Conservation (phyloP, 2,113 vertebrate species). For the Willisornis vidua region DNA sequence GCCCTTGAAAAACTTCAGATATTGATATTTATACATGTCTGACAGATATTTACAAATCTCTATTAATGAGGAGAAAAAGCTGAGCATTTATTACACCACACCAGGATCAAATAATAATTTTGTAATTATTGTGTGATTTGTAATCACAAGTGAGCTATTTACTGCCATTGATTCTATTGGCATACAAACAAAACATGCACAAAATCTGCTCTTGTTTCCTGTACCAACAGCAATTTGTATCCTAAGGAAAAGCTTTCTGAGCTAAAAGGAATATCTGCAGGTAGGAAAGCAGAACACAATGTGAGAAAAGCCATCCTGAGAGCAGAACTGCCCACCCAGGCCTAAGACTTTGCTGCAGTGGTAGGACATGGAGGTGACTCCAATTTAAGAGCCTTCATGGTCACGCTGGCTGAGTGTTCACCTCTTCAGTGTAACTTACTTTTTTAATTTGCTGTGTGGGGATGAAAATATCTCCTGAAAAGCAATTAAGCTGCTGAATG, state of each 20-base stretch:
- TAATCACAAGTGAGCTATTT: conserved; percentile 1
- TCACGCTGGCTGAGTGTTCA: background rate
- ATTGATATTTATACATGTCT: background rate
- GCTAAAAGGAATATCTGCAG: background rate
- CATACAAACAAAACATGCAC: background rate
- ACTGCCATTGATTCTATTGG: background rate
- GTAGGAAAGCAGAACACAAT: background rate
- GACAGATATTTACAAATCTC: background rate
- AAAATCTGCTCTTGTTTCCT: background rate
- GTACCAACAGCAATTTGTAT: background rate
- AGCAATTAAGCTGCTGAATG: background rate
- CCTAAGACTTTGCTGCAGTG: background rate
- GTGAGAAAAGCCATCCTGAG: background rate
- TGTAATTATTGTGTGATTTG: background rate
- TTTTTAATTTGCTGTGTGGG: background rate
- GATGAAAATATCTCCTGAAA: conserved; percentile 3
- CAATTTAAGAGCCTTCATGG: background rate
- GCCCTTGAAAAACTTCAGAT: background rate
- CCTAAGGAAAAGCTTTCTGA: background rate
- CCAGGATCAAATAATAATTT: background rate
- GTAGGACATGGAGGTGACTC: conserved; percentile 7
- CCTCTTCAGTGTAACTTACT: background rate
- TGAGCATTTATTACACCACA: background rate
- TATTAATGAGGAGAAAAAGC: background rate
- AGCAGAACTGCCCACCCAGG: background rate